Evolutionary conservation across 2,797 vertebrate genomes (phyloP), one percentile per base, ranked within the genome.

Genomic region (Carcharodon carcharias): DNA sequence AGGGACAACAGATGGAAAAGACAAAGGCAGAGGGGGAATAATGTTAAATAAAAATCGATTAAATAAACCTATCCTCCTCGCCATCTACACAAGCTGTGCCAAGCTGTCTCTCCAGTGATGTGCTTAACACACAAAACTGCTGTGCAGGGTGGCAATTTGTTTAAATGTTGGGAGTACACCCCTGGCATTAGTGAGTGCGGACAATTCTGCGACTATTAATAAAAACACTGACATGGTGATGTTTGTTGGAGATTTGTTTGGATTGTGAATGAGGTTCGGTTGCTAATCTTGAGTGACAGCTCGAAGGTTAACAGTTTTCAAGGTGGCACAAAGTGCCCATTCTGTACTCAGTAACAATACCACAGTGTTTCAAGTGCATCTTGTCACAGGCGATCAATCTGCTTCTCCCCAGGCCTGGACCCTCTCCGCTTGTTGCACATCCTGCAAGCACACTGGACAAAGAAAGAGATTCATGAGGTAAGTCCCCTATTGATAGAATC

Each of bases 381-480:
- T 97, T 58, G 61, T 40, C 96, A 97, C 95, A 97, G 96, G 96
- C 96, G 97, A 96, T 97, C 97, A 97, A 97, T 97, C 97, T 96
- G 96, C 18, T 97, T 65, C 96, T 40, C 96, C 96, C 61, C 96
- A 98, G 97, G 96, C 96, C 96, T 96, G 94, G 97, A 97, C 96
- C 95, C 96, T 1, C 88, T 97, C 4, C 50, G 87, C 0, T 82
- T 97, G 96, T 96, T 97, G 96, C 95, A 97, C 96, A 96, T 93
- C 4, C 97, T 98, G 96, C 96, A 97, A 87, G 82, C 23, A 7
- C 96, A 97, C 8, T 98, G 97, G 97, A 97, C 97, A 96, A 96
- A 96, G 6, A 96, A 65, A 11, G 96, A 97, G 96, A 97, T 96
- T 95, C 82, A 71, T 91, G 97, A 98, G 97, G 98, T 98, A 97